These are phyloP conservation scores for Procavia capensis DNA, from an alignment of 2,113 vertebrate species.

Conservation along the genomic window DNA sequence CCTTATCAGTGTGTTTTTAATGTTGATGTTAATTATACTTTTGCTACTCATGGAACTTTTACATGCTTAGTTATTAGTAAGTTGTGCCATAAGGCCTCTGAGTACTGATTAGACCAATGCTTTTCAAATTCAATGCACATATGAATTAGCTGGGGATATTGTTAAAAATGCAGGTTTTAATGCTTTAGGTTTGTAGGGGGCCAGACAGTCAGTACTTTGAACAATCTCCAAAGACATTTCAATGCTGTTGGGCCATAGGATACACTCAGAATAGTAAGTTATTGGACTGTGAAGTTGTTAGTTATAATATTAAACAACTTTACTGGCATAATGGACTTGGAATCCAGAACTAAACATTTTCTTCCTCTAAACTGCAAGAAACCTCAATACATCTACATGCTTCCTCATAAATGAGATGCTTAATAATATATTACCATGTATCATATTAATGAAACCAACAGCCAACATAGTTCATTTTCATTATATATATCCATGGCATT, in stretches of 20 bases:
- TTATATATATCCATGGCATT: not conserved
- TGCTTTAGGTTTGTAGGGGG: no score
- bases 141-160: not conserved
- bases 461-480: no score
- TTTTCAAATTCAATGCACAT: not conserved
- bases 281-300: not conserved
- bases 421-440: not conserved
- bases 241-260: not conserved
- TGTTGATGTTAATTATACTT: not conserved
- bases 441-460: not conserved
- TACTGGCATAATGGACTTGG: not conserved
- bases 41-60: not conserved
- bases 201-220: not conserved
- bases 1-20: not conserved
- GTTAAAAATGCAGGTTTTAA: not conserved
- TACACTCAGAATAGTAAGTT: not conserved
- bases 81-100: not conserved
- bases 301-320: not conserved
- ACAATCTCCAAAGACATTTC: not conserved
- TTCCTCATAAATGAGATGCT: not conserved
- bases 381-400: not conserved
- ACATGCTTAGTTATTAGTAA: not conserved
- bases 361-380: not conserved
- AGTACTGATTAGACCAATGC: not conserved
- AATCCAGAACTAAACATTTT: conserved; percentile 21